Evolutionary conservation across 2,113 vertebrate species (phyloP).

Genomic region (Tupaia tana): DNA sequence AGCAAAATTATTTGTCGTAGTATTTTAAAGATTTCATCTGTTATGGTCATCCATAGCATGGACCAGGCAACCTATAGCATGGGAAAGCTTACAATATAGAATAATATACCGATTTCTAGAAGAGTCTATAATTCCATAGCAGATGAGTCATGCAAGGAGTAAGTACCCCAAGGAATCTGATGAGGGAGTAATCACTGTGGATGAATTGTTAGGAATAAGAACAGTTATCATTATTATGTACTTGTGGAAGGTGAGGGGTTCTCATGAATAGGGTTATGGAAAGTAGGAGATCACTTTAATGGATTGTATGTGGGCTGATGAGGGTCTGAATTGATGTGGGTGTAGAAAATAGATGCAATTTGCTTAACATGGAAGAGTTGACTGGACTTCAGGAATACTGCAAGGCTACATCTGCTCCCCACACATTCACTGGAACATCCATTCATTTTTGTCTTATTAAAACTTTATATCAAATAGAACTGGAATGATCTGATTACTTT

Average conservation of each 20-base stretch:
- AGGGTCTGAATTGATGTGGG: background rate
- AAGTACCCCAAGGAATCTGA: background rate
- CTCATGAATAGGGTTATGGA: background rate
- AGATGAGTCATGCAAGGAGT: background rate
- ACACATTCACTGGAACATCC: background rate
- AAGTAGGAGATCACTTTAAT: no score
- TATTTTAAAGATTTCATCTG: background rate
- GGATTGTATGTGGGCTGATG: no score
- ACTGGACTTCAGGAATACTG: background rate
- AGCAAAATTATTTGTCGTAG: background rate
- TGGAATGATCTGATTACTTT: background rate
- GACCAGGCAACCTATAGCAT: background rate
- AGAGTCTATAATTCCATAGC: background rate
- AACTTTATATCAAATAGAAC: background rate
- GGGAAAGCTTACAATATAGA: background rate
- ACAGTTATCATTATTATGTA: no score
- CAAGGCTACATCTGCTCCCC: background rate
- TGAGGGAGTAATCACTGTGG: no score
- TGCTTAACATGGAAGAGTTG: background rate
- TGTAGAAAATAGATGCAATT: background rate
- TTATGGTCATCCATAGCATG: no score
- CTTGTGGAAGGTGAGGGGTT: background rate
- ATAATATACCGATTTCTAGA: background rate
- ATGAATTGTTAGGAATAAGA: no score
- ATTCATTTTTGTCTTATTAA: background rate